phyloP scores from a whole-genome alignment of 2,113 vertebrate genomes.

The Plecturocebus donacophilus region DNA sequence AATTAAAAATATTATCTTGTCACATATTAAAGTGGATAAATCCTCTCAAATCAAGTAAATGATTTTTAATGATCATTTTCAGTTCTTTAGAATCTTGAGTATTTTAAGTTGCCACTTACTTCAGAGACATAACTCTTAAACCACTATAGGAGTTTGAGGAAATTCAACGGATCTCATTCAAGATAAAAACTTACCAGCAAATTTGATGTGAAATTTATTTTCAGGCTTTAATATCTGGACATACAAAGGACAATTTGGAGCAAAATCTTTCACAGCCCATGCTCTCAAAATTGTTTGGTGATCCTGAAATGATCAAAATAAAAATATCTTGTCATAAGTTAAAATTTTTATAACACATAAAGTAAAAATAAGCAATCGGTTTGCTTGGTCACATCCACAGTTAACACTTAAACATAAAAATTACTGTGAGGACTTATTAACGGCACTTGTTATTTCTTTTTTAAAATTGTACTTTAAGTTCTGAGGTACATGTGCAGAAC shows the following conservation, averaged over 20 bases:
- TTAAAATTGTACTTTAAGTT: too few relatives aligned
- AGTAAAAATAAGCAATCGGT: background rate
- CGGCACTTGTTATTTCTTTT: background rate
- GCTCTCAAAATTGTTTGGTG: slow-evolving; percentile 98
- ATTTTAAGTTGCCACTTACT: background rate
- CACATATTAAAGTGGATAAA: background rate
- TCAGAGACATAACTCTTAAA: background rate
- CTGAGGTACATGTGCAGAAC: too few relatives aligned
- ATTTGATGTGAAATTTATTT: slow-evolving; percentile 99
- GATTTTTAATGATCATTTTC: background rate
- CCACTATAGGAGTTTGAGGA: background rate
- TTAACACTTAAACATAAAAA: background rate
- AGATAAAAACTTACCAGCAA: slow-evolving; percentile 91
- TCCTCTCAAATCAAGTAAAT: background rate
- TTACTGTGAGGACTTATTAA: background rate
- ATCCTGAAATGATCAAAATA: slow-evolving; percentile 87
- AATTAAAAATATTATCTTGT: background rate
- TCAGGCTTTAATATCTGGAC: slow-evolving; percentile 98
- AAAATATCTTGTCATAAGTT: background rate
- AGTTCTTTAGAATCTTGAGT: background rate
- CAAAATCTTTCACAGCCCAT: slow-evolving; percentile 99
- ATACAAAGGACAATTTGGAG: slow-evolving; percentile 96
- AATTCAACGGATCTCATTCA: background rate
- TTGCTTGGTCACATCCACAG: background rate
- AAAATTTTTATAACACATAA: background rate